These are phyloP conservation scores for Prunella himalayana DNA, from an alignment of 2,113 vertebrate genomes.

Conservation along the genomic window DNA sequence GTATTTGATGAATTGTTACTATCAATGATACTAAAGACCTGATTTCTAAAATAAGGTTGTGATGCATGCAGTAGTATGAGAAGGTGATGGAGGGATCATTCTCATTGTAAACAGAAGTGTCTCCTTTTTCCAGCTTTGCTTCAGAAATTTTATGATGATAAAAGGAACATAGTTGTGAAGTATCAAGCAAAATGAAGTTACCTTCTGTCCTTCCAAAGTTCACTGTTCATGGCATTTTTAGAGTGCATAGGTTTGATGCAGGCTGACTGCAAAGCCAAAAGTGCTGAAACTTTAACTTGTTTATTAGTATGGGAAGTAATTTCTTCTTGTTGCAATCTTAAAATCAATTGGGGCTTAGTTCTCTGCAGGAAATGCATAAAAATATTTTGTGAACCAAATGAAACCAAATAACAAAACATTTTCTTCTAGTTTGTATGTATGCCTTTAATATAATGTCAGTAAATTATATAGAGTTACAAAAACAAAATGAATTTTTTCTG, in stretches of 20 bases:
- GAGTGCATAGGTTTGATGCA: not conserved
- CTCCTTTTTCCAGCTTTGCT: not conserved
- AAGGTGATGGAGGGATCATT: not conserved
- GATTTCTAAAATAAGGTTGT: not conserved
- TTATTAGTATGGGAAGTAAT: not conserved
- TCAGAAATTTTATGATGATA: not conserved
- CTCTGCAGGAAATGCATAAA: not conserved
- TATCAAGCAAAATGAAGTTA: not conserved
- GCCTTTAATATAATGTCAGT: not conserved
- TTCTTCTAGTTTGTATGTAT: not conserved
- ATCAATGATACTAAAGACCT: not conserved
- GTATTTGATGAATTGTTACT: not conserved
- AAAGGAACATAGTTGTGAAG: not conserved
- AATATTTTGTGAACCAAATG: not conserved
- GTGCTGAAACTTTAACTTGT: not conserved
- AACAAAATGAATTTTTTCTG: not conserved
- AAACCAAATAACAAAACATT: not conserved
- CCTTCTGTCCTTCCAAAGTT: not conserved
- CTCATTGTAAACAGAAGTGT: not conserved
- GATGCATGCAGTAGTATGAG: not conserved
- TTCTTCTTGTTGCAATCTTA: not conserved
- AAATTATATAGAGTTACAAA: not conserved
- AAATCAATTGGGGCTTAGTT: not conserved
- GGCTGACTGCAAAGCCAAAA: not conserved
- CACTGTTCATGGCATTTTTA: not conserved